Evolutionary conservation across 2,113 vertebrate species (phyloP), one percentile per base, ranked within the genome.

Genomic region (Datnioides undecimradiatus): DNA sequence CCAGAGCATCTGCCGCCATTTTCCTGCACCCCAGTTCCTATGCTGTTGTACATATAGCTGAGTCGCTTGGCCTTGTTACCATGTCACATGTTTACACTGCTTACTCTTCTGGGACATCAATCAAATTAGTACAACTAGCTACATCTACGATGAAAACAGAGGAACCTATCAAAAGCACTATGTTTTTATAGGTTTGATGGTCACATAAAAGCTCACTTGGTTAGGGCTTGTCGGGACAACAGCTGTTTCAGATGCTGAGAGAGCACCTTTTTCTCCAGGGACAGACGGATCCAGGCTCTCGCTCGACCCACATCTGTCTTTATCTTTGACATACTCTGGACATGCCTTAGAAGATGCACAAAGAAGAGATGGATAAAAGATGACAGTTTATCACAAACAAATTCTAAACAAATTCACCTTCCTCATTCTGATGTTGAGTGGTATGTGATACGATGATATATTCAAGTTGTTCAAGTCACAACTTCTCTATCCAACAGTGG

Each of bases 261-360:
- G 68, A 99, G 89, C 51, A 97, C 94, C 79, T 99, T 99, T 93
- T 98, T 98, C 89, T 98, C 97, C 69, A 98, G 93, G 41, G 97
- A 98, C 75, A 99, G 89, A 12, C 97, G 95, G 74, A 99, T 97
- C 97, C 97, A 99, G 5, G 96, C 97, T 45, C 97, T 94, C 1
- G 97, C 96, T 85, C 97, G 93, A 1, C 97, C 97, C 5, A 99
- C 97, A 0, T 98, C 97, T 0, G 97, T 98, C 91, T 97, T 98
- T 80, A 99, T 99, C 91, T 98, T 97, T 1, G 95, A 95, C 96
- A 99, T 97, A 82, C 94, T 96, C 88, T 98, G 97, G 91, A 98
- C 93, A 9, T 98, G 97, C 75, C 97, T 99, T 90, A 34, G 19
- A 29, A 63, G n/a, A 77, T 21, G 49, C 40, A 60, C 2, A 36